These are phyloP conservation scores for Philaethria dido DNA, from an alignment of 2,888 invertebrate species.

Conservation along the genomic window DNA sequence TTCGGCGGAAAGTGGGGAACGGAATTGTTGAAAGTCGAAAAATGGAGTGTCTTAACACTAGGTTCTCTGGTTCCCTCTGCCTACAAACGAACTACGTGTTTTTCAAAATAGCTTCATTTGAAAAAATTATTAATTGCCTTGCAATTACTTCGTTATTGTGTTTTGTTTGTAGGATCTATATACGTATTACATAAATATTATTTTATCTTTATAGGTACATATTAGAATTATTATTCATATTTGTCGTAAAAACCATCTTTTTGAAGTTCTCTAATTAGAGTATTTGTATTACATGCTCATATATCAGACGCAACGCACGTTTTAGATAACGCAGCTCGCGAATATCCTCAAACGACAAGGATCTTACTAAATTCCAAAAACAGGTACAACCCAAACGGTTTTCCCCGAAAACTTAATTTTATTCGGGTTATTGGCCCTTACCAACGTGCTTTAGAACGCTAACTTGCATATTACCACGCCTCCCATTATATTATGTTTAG, in stretches of 20 bases:
- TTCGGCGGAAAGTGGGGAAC: too few relatives aligned
- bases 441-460: constrained; percentile 10
- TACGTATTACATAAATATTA: too few relatives aligned
- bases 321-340: constrained; percentile 6
- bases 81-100: too few relatives aligned
- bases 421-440: constrained; percentile 23
- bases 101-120: too few relatives aligned
- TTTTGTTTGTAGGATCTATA: background rate
- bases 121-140: background rate
- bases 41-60: too few relatives aligned
- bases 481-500: constrained; percentile 19
- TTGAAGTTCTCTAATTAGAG: background rate
- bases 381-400: constrained; percentile 13
- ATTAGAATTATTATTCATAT: too few relatives aligned
- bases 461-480: constrained; percentile 9
- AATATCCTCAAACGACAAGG: constrained; percentile 13
- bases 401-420: constrained; percentile 19
- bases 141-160: background rate
- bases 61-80: too few relatives aligned
- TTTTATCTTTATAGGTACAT: too few relatives aligned
- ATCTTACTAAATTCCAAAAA: constrained; percentile 19
- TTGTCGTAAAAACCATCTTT: background rate
- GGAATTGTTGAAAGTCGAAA: too few relatives aligned
- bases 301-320: constrained; percentile 4
- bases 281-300: constrained; percentile 3